Conservation (phyloP, 2,797 vertebrate genomes). For the Selene dorsalis region DNA sequence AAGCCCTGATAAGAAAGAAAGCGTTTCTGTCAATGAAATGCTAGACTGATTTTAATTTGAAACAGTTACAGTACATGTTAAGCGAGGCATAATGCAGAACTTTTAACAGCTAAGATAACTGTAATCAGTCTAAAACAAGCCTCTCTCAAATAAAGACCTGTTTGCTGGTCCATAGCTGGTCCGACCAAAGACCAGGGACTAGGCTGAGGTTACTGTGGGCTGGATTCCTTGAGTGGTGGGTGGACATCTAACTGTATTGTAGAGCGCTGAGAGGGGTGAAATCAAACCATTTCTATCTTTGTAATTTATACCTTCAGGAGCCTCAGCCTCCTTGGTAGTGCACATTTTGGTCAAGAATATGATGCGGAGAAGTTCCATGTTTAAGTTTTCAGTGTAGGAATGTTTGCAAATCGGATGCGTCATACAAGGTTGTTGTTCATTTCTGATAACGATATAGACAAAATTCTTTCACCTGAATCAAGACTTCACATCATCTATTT, state of each 20-base stretch:
- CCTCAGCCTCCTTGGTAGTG: not conserved
- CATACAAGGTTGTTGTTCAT: constrained; percentile 2
- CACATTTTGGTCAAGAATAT: not conserved
- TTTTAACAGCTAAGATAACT: too few species aligned
- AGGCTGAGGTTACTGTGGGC: not conserved
- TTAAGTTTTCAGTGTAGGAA: not conserved
- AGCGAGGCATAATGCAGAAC: too few species aligned
- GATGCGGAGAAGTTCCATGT: constrained; percentile 1
- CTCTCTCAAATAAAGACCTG: too few species aligned
- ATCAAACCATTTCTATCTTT: constrained; percentile 16
- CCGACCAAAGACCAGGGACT: not conserved
- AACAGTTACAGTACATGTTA: too few species aligned
- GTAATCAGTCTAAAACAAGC: too few species aligned
- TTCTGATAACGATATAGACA: not conserved
- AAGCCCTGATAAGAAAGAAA: too few species aligned
- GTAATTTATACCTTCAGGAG: constrained; percentile 7
- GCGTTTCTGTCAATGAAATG: too few species aligned
- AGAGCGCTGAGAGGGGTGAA: not conserved
- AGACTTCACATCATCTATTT: too few species aligned
- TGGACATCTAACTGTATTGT: too few species aligned
- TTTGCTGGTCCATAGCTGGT: too few species aligned
- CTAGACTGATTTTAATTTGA: too few species aligned
- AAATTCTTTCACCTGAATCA: not conserved
- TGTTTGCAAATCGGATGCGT: not conserved
- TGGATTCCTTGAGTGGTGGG: not conserved